Percentiles rank a stretch among this genome's conserved stretches.
phyloP scores from a whole-genome alignment of 2,888 invertebrate genomes.

The Bruchidius siliquastri region DNA sequence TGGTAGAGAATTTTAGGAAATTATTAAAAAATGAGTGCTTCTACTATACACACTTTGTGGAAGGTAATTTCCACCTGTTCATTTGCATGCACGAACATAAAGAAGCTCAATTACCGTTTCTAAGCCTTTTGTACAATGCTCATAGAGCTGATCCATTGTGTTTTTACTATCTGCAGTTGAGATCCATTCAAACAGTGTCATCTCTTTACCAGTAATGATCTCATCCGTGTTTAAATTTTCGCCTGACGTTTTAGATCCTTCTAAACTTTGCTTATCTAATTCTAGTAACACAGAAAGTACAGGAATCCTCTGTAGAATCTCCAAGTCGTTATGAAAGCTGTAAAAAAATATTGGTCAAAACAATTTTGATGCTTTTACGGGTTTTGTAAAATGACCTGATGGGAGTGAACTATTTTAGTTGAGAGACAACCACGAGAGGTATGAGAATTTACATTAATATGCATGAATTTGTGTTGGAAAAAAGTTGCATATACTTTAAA shows the following conservation, averaged over 20 bases:
- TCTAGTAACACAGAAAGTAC: conserved; percentile 71
- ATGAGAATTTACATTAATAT: no score
- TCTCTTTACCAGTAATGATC: conserved; percentile 19
- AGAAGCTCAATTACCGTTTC: conserved; percentile 51
- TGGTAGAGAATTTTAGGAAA: no score
- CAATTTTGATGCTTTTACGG: background rate
- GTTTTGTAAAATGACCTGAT: no score
- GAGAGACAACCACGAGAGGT: no score
- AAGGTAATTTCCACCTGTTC: no score
- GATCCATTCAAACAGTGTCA: conserved; percentile 80
- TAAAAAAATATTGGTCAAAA: conserved; percentile 11
- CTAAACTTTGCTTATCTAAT: conserved; percentile 32
- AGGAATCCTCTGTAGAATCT: conserved; percentile 75
- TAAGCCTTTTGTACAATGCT: conserved; percentile 72
- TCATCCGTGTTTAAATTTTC: conserved; percentile 15
- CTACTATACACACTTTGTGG: no score
- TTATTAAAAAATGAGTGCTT: no score
- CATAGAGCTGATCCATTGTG: conserved; percentile 70
- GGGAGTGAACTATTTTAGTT: no score
- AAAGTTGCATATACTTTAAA: no score
- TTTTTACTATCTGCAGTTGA: conserved; percentile 76
- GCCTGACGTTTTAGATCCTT: conserved; percentile 20
- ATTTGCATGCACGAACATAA: no score
- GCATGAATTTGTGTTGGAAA: no score
- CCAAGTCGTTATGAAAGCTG: conserved; percentile 71